Evolutionary conservation across 2,888 invertebrate species (phyloP).

Genomic region (Orthosia gothica): DNA sequence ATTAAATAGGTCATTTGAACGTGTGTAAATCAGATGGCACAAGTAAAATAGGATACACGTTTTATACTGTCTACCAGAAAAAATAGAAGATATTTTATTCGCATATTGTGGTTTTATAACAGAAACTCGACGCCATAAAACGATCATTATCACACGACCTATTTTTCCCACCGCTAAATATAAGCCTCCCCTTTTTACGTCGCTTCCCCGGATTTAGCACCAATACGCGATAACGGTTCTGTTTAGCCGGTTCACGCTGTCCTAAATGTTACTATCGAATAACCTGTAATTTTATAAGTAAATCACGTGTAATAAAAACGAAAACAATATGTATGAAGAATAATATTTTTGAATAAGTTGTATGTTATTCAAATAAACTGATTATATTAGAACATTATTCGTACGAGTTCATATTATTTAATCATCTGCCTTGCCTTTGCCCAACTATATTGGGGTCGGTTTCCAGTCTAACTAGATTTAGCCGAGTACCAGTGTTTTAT

Average conservation of each 20-base stretch:
- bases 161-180: slow-evolving; percentile 50
- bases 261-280: slow-evolving; percentile 21
- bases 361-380: not conserved
- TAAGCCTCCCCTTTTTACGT: slow-evolving; percentile 52
- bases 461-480: no score
- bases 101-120: slow-evolving; percentile 19
- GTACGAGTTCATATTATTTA: no score
- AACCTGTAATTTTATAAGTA: slow-evolving; percentile 33
- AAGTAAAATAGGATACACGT: not conserved
- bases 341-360: not conserved
- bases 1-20: not conserved
- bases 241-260: slow-evolving; percentile 37
- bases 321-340: not conserved
- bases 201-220: slow-evolving; percentile 40
- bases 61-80: not conserved
- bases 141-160: slow-evolving; percentile 53
- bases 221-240: slow-evolving; percentile 44
- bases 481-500: no score
- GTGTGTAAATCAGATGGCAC: not conserved
- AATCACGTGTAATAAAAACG: slow-evolving; percentile 11
- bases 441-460: no score
- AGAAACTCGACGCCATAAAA: slow-evolving; percentile 31
- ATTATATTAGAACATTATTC: not conserved
- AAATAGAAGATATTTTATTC: not conserved
- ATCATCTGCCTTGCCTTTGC: no score